phyloP scores from a whole-genome alignment of 2,888 invertebrate genomes.

The Gonocerus acuteangulatus region DNA sequence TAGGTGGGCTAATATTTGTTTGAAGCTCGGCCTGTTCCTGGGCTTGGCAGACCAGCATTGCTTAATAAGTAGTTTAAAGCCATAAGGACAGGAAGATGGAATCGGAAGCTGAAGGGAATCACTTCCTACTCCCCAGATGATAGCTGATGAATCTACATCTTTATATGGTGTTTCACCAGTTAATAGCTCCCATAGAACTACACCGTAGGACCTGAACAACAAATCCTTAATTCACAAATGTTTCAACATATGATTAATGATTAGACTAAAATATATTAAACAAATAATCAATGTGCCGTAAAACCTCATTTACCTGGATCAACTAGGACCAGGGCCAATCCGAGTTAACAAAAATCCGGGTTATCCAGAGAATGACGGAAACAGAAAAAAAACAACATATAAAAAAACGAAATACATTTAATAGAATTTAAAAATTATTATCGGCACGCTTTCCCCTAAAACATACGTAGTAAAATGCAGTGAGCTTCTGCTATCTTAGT shows the following conservation, averaged over 20 bases:
- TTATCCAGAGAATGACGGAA: no score
- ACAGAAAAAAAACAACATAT: background rate
- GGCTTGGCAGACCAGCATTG: conserved; percentile 91
- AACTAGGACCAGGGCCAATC: no score
- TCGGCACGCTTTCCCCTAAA: no score
- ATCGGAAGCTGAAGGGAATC: conserved; percentile 87
- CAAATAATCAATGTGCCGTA: background rate
- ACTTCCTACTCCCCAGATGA: conserved; percentile 96
- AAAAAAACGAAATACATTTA: background rate
- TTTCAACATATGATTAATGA: background rate
- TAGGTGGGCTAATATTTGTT: conserved; percentile 82
- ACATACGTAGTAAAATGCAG: no score
- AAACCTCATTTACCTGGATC: no score
- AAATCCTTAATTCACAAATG: background rate
- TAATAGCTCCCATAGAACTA: conserved; percentile 94
- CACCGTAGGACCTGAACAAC: conserved; percentile 72
- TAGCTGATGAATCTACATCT: conserved; percentile 90
- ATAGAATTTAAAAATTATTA: no score
- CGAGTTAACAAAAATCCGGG: no score
- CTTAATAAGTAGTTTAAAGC: conserved; percentile 76
- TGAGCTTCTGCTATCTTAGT: no score
- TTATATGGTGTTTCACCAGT: conserved; percentile 91
- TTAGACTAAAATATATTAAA: background rate
- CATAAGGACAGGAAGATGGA: conserved; percentile 81
- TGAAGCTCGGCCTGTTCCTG: conserved; percentile 80